Percentiles rank a stretch among this genome's conserved stretches.
Evolutionary conservation across 2,113 vertebrate genomes (phyloP).

Genomic region (Alectura lathami): DNA sequence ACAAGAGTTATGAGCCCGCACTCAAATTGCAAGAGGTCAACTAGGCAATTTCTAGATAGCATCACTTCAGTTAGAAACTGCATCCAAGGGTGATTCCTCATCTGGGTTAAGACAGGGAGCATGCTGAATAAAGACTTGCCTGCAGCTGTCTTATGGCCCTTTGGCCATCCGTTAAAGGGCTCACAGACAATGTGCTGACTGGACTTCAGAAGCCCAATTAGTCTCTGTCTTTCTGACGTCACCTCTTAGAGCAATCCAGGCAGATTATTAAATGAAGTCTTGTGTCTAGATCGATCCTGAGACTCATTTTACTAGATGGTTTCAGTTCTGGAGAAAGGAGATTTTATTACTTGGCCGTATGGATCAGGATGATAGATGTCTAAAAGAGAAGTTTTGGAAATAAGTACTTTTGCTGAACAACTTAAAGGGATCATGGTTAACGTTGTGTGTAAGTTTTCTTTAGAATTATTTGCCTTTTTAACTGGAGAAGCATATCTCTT

Average conservation of each 20-base stretch:
- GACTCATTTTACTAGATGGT: neutral
- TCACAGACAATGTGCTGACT: neutral
- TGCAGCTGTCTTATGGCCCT: neutral
- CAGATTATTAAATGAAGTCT: neutral
- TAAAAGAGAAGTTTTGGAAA: neutral
- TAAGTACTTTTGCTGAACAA: neutral
- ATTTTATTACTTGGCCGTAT: neutral
- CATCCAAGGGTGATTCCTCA: neutral
- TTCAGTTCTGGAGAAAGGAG: neutral
- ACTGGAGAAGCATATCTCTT: neutral
- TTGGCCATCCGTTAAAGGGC: neutral
- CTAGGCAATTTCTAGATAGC: neutral
- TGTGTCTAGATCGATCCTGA: neutral
- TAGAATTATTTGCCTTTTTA: neutral
- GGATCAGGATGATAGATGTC: neutral
- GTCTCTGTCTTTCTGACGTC: conserved; percentile 2
- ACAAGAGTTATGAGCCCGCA: neutral
- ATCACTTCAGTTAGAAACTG: neutral
- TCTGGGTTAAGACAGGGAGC: neutral
- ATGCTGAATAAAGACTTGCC: neutral
- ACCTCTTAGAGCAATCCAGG: neutral
- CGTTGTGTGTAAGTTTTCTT: neutral
- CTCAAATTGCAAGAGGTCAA: neutral
- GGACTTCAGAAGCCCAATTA: neutral
- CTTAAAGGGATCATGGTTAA: neutral